phyloP scores from a whole-genome alignment of 2,113 vertebrate genomes.

The Catagonus wagneri region DNA sequence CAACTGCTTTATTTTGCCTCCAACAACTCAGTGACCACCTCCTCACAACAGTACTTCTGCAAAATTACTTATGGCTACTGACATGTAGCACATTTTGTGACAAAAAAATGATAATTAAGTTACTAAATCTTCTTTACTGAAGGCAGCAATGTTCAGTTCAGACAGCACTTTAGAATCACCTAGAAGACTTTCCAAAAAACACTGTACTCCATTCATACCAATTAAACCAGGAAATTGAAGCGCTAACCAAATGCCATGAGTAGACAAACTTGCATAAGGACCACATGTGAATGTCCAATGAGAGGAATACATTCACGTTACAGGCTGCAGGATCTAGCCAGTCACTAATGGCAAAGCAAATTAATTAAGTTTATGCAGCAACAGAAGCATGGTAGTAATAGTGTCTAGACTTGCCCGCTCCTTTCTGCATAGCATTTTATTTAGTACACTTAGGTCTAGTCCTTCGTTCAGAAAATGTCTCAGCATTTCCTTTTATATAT shows the following conservation, averaged over 20 bases:
- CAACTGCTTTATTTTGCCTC: not conserved
- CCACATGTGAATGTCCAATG: not conserved
- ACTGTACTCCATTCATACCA: not conserved
- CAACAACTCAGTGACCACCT: not conserved
- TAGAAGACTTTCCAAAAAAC: not conserved
- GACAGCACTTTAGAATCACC: not conserved
- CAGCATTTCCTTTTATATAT: not conserved
- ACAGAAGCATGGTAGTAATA: accelerated
- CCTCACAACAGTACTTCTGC: not conserved
- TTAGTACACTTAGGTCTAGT: not conserved
- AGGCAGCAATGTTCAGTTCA: not conserved
- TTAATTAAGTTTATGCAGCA: not conserved
- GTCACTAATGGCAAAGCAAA: not conserved
- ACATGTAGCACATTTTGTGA: not conserved
- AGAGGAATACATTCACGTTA: not conserved
- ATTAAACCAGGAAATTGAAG: not conserved
- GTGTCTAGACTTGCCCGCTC: not conserved
- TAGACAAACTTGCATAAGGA: not conserved
- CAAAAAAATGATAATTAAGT: not conserved
- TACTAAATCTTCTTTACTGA: not conserved
- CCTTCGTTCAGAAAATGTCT: not conserved
- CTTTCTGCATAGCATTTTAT: not conserved
- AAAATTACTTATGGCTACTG: not conserved
- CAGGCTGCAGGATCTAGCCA: not conserved
- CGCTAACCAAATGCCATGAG: not conserved